These are phyloP conservation scores for Coregonus sp. DNA, from an alignment of 2,797 vertebrate species.

Conservation along the genomic window DNA sequence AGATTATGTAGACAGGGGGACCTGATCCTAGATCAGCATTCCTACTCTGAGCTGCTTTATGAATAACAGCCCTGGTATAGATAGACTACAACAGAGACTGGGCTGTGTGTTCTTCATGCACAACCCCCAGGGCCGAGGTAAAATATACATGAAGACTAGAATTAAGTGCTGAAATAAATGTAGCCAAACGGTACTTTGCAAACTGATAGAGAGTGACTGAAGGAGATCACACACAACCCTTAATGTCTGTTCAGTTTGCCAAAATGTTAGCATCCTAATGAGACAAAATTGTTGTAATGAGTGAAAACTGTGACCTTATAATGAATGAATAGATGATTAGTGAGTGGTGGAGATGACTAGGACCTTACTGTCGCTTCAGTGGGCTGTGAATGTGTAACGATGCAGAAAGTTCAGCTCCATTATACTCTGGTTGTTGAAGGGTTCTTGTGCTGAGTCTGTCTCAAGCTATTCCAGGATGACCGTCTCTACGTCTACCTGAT, in stretches of 20 bases:
- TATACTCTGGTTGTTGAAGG: background rate
- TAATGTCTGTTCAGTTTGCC: background rate
- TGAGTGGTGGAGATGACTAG: background rate
- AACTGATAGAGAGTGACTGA: background rate
- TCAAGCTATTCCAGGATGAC: too few relatives aligned
- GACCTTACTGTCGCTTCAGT: constrained; percentile 2
- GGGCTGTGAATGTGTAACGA: background rate
- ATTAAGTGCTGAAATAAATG: too few relatives aligned
- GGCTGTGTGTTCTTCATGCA: too few relatives aligned
- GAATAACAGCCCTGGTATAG: too few relatives aligned
- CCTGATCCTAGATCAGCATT: background rate
- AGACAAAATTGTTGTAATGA: background rate
- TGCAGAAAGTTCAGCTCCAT: background rate
- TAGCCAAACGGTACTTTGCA: too few relatives aligned
- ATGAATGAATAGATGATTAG: constrained; percentile 2
- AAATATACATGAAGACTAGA: too few relatives aligned
- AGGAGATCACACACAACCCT: background rate
- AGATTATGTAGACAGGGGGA: background rate
- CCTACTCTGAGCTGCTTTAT: too few relatives aligned
- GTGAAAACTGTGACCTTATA: background rate
- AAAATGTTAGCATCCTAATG: background rate
- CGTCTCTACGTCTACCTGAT: background rate
- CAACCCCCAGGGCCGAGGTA: too few relatives aligned
- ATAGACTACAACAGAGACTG: too few relatives aligned
- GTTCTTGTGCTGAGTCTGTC: background rate